A percentile compares a stretch with the other conserved stretches of the same genome.
phyloP scores from a whole-genome alignment of 2,797 vertebrate genomes.

The Muraenolepis orangiensis region DNA sequence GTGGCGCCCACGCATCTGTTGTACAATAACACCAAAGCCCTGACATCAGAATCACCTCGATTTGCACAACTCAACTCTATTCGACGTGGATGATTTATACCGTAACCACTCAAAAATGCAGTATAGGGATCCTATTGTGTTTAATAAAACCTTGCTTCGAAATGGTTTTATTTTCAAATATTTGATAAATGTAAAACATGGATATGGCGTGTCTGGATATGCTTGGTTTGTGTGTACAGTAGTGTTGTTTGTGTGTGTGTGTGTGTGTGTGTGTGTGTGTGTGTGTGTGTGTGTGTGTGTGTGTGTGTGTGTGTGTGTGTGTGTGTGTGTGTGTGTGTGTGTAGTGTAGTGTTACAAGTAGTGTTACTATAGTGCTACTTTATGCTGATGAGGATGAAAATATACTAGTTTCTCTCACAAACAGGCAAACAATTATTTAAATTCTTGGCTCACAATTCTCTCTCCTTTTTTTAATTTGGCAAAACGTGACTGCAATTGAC shows the following conservation, averaged over 20 bases:
- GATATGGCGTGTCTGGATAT: not conserved
- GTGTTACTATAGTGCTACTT: not conserved
- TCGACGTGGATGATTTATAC: not conserved
- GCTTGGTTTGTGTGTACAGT: not conserved
- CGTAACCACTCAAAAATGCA: not conserved
- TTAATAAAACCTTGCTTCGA: not conserved
- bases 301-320: not conserved
- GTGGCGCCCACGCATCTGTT: not conserved
- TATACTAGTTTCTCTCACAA: not conserved
- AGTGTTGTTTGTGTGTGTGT: too few relatives aligned
- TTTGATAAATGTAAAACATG: not conserved
- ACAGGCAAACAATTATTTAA: not conserved
- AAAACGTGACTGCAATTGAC: not conserved
- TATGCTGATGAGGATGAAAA: not conserved
- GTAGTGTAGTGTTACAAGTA: too few relatives aligned
- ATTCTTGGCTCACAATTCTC: not conserved
- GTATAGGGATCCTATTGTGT: not conserved
- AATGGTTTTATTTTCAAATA: not conserved
- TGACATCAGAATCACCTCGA: not conserved
- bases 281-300: not conserved
- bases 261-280: slow-evolving; percentile 10
- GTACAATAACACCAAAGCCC: not conserved
- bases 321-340: not conserved
- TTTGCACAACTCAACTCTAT: not conserved
- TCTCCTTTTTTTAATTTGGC: not conserved